phyloP scores from a whole-genome alignment of 30 jellyfish, hydroid and myxozoan species.

The Rhopilema esculentum region DNA sequence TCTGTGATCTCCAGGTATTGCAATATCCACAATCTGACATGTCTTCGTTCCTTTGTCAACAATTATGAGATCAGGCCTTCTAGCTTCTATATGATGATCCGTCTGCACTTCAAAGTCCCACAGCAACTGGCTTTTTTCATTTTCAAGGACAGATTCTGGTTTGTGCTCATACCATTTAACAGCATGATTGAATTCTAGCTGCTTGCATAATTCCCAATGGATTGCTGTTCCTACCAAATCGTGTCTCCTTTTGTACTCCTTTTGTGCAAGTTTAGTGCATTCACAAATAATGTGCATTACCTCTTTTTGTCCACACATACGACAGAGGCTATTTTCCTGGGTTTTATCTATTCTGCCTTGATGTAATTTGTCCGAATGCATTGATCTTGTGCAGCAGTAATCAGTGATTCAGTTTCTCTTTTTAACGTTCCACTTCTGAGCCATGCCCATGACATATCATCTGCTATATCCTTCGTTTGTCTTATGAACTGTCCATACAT shows the following conservation, averaged over 20 bases:
- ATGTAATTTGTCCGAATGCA: constrained; percentile 19
- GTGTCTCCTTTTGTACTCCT: constrained; percentile 6
- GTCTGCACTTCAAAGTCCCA: no score
- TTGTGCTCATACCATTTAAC: no score
- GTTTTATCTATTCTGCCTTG: constrained; percentile 5
- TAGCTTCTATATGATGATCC: no score
- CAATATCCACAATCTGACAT: no score
- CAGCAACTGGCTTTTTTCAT: no score
- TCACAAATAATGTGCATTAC: constrained; percentile 1
- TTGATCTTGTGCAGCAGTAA: constrained; percentile 30
- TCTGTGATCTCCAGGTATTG: no score
- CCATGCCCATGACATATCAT: constrained; percentile 21
- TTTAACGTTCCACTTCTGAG: constrained; percentile 1
- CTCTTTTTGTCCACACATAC: constrained; percentile 14
- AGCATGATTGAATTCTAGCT: neutral
- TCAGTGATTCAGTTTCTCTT: constrained; percentile 27
- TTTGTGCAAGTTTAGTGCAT: constrained; percentile 18
- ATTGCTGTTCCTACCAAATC: constrained; percentile 17
- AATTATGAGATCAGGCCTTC: no score
- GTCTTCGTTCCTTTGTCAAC: no score
- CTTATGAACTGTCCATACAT: constrained; percentile 17
- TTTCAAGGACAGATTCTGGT: no score
- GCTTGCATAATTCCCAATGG: constrained; percentile 8
- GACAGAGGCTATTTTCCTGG: neutral
- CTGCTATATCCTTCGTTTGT: neutral